These are phyloP conservation scores for Ptiloglossa arizonensis DNA, from an alignment of 1,140 invertebrate genomes.

Conservation along the genomic window DNA sequence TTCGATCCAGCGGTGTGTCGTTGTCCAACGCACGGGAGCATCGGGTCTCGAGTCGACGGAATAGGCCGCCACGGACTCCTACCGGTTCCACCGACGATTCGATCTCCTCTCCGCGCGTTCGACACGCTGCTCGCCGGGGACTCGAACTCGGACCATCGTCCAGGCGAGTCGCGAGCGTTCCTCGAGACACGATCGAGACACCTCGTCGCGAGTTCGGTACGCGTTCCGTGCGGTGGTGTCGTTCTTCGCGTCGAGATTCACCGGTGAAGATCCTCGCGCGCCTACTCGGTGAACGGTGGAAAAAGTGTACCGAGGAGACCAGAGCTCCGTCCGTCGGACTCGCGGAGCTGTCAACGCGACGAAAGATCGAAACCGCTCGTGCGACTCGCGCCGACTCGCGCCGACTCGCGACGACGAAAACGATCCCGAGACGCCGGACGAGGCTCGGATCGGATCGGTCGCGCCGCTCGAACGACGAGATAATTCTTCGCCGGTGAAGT, in stretches of 20 bases:
- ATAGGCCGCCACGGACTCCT: constrained; percentile 25
- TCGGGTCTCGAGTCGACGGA: constrained; percentile 25
- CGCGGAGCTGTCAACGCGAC: constrained; percentile 12
- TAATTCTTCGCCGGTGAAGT: constrained; percentile 48
- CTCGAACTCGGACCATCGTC: not conserved
- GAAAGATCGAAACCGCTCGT: not conserved
- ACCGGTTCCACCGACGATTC: constrained; percentile 37
- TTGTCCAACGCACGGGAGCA: constrained; percentile 26
- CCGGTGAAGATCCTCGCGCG: no score
- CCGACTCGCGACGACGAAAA: not conserved
- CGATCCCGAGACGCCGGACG: no score
- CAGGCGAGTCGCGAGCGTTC: not conserved
- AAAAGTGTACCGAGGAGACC: no score
- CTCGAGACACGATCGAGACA: not conserved
- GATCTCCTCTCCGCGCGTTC: constrained; percentile 1
- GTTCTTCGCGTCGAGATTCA: not conserved
- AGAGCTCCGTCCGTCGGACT: not conserved
- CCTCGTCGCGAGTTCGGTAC: not conserved
- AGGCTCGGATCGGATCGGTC: constrained; percentile 7
- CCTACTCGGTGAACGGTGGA: no score
- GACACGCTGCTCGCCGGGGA: constrained; percentile 3
- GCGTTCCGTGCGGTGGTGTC: not conserved
- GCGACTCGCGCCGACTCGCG: no score
- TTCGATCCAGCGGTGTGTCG: constrained; percentile 57
- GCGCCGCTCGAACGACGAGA: constrained; percentile 49